phyloP scores from a whole-genome alignment of 2,888 invertebrate species.

The Pimpla rufipes region DNA sequence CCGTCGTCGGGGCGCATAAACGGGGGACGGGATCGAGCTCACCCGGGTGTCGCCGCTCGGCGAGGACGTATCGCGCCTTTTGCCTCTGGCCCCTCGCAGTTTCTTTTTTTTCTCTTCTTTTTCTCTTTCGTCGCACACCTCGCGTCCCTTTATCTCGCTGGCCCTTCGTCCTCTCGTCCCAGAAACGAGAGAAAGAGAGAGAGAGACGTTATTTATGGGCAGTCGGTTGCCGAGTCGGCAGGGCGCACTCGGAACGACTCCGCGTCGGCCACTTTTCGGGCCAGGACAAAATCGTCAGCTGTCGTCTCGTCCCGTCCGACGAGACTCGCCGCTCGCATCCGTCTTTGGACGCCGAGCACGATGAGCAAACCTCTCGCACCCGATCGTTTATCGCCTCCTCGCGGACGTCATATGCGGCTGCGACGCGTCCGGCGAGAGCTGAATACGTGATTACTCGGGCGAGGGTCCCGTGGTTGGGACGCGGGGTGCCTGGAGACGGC shows the following conservation, averaged over 20 bases:
- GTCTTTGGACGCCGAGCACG: slow-evolving; percentile 1
- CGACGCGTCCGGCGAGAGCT: not conserved
- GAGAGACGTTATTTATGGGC: slow-evolving; percentile 78
- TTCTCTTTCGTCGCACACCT: slow-evolving; percentile 15
- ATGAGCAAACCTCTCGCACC: not conserved
- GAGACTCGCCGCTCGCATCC: slow-evolving; percentile 44
- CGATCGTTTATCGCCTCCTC: slow-evolving; percentile 30
- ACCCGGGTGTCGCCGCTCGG: not conserved
- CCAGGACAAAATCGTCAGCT: slow-evolving; percentile 81
- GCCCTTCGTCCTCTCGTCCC: slow-evolving; percentile 63
- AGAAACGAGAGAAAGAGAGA: slow-evolving; percentile 72
- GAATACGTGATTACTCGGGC: not conserved
- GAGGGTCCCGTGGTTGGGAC: no score
- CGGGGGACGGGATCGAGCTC: not conserved
- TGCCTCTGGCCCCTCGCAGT: slow-evolving; percentile 1
- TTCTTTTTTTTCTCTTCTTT: not conserved
- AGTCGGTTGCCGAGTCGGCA: slow-evolving; percentile 76
- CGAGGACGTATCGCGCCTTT: slow-evolving; percentile 19
- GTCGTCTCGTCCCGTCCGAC: slow-evolving; percentile 75
- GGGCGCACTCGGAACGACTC: slow-evolving; percentile 75
- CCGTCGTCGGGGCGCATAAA: not conserved
- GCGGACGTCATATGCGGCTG: not conserved
- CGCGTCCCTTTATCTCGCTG: slow-evolving; percentile 46
- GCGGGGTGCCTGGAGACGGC: no score
- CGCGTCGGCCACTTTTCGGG: slow-evolving; percentile 44